Evolutionary conservation across 1,140 invertebrate genomes (phyloP).

Genomic region (Neodiprion lecontei): DNA sequence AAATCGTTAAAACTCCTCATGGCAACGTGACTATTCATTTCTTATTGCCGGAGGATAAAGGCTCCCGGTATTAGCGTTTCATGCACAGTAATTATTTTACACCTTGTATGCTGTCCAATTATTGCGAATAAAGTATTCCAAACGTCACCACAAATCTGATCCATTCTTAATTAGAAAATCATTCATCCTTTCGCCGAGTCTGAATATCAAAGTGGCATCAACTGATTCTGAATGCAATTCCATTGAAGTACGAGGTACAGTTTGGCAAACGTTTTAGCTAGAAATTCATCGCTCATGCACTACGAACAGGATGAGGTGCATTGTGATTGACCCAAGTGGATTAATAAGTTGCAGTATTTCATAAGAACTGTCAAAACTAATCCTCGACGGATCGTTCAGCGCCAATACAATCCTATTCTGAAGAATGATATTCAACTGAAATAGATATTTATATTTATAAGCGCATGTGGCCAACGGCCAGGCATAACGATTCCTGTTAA

Average conservation of each 20-base stretch:
- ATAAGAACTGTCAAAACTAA: not conserved
- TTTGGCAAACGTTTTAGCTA: too few relatives aligned
- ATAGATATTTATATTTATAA: not conserved
- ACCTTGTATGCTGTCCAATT: too few relatives aligned
- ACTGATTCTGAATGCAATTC: too few relatives aligned
- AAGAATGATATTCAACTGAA: not conserved
- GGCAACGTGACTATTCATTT: slow-evolving; percentile 86
- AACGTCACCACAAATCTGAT: too few relatives aligned
- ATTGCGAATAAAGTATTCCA: too few relatives aligned
- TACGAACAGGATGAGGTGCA: too few relatives aligned
- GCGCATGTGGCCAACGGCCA: not conserved
- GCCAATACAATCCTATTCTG: not conserved
- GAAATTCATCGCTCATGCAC: too few relatives aligned
- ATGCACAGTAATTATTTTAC: too few relatives aligned
- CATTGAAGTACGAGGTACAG: too few relatives aligned
- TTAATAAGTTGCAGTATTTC: not conserved
- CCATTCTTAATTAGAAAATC: too few relatives aligned
- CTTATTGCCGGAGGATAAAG: slow-evolving; percentile 84
- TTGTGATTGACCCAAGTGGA: not conserved
- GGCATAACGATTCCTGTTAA: not conserved
- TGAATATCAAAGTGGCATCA: too few relatives aligned
- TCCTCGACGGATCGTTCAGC: not conserved
- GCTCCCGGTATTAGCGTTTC: slow-evolving; percentile 68
- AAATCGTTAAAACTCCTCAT: slow-evolving; percentile 76
- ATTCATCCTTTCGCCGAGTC: too few relatives aligned